Evolutionary conservation across 2,113 vertebrate species (phyloP).

Genomic region (Chroicocephalus ridibundus): DNA sequence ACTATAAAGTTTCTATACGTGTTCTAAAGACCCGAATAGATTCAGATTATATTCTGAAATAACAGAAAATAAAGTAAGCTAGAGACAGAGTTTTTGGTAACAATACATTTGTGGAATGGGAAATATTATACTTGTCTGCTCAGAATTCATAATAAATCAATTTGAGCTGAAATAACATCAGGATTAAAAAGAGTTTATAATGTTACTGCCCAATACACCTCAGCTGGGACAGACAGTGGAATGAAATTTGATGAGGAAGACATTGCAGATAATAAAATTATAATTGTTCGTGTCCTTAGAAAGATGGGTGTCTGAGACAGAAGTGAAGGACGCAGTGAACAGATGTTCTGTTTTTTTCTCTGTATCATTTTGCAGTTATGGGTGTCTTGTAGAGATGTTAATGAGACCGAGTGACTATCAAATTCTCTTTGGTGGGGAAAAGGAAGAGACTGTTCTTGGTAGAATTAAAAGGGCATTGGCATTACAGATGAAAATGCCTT

Average conservation of each 20-base stretch:
- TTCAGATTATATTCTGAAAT: background rate
- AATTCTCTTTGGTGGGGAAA: background rate
- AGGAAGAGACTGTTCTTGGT: background rate
- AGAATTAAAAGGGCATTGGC: background rate
- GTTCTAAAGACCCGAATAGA: background rate
- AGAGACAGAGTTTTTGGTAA: background rate
- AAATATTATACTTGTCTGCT: background rate
- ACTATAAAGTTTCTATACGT: background rate
- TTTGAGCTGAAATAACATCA: background rate
- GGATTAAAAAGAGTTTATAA: background rate
- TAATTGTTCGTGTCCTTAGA: background rate
- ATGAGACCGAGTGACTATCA: background rate
- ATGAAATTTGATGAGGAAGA: conserved; percentile 28
- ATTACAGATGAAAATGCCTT: background rate
- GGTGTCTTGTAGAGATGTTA: background rate
- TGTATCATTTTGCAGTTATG: background rate
- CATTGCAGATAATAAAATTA: conserved; percentile 4
- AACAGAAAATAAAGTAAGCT: background rate
- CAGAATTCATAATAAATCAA: background rate
- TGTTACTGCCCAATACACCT: background rate
- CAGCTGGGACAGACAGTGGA: background rate
- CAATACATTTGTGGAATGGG: background rate
- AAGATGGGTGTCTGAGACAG: background rate
- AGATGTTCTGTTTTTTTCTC: background rate
- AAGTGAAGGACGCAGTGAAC: background rate